Evolutionary conservation across 2,797 vertebrate species (phyloP).

Genomic region (Cichlasoma orientale): DNA sequence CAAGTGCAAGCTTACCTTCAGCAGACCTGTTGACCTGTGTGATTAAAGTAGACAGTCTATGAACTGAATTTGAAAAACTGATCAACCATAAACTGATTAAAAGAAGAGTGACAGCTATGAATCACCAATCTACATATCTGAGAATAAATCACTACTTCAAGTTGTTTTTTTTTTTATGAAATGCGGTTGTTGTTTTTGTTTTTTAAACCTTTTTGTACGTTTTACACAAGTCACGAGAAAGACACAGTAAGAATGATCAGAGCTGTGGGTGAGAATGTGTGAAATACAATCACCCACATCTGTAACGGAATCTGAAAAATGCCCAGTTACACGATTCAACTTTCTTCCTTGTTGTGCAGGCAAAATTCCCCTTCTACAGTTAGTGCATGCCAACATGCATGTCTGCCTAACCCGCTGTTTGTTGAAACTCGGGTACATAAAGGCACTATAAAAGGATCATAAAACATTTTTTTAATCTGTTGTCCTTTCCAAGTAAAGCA

Average conservation of each 20-base stretch:
- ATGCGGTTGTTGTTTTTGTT: too few relatives aligned
- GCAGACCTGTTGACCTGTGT: background rate
- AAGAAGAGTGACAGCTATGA: background rate
- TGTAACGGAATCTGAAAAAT: background rate
- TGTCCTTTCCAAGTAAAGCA: slow-evolving; percentile 53
- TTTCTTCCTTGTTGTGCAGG: slow-evolving; percentile 27
- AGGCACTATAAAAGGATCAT: slow-evolving; percentile 8
- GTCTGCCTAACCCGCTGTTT: slow-evolving; percentile 8
- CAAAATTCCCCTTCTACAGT: slow-evolving; percentile 28
- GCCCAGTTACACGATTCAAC: slow-evolving; percentile 27
- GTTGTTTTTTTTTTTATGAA: background rate
- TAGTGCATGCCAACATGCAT: slow-evolving; percentile 18
- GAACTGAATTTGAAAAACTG: background rate
- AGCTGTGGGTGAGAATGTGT: slow-evolving; percentile 7
- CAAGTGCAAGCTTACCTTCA: background rate
- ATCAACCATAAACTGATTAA: background rate
- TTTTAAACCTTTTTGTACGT: background rate
- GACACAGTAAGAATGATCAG: background rate
- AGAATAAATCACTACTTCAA: slow-evolving; percentile 1
- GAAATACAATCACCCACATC: background rate
- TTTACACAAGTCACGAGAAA: background rate
- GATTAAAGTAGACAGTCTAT: background rate
- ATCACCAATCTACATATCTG: background rate
- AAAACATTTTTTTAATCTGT: slow-evolving; percentile 3
- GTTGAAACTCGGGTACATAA: slow-evolving; percentile 41